Conservation (phyloP, 2,113 vertebrate species). For the Melierax canorus region DNA sequence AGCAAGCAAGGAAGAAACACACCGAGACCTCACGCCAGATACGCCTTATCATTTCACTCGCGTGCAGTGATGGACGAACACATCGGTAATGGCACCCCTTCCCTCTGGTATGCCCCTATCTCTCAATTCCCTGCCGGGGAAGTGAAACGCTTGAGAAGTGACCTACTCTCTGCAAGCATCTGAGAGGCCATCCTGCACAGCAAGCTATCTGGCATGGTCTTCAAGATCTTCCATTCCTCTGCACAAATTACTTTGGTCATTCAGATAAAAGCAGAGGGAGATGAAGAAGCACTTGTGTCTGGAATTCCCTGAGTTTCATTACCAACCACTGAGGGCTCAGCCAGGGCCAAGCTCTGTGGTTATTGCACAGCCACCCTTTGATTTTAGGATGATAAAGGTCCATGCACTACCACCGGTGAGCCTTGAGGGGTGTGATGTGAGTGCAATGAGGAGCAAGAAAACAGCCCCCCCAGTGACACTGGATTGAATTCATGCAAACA, state of each 20-base stretch:
- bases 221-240: background rate
- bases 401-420: background rate
- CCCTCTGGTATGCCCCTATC: background rate
- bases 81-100: background rate
- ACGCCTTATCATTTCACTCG: background rate
- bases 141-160: background rate
- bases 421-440: background rate
- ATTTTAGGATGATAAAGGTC: background rate
- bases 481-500: background rate
- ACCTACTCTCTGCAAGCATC: background rate
- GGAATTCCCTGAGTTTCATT: constrained; percentile 11
- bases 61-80: background rate
- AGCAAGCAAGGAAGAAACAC: background rate
- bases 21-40: background rate
- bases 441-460: background rate
- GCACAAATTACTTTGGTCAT: background rate
- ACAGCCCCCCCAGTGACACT: rapidly evolving
- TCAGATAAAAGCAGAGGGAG: constrained; percentile 7
- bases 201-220: background rate
- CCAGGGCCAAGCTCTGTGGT: background rate
- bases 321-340: background rate
- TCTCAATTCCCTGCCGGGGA: background rate
- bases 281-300: background rate
- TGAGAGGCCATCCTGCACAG: rapidly evolving
- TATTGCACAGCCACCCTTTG: background rate